Evolutionary conservation across 2,797 vertebrate genomes (phyloP).

Genomic region (Macropus fuliginosus): DNA sequence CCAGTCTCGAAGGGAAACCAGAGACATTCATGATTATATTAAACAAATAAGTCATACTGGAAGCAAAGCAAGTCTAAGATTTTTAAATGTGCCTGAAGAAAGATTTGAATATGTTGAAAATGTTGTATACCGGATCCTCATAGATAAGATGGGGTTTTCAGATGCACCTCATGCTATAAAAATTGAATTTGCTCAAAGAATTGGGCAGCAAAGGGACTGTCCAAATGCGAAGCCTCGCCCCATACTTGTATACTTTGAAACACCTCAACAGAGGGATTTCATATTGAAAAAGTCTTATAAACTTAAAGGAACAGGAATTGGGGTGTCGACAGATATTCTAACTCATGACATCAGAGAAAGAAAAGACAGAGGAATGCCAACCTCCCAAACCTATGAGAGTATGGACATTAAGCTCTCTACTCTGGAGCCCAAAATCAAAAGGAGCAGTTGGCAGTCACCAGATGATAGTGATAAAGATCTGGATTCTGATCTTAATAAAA

Average conservation of each 20-base stretch:
- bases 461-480: slow-evolving; percentile 95
- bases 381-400: slow-evolving; percentile 98
- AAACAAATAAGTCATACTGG: slow-evolving; percentile 95
- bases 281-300: slow-evolving; percentile 99
- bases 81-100: slow-evolving; percentile 97
- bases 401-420: slow-evolving; percentile 95
- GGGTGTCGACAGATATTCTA: slow-evolving; percentile 96
- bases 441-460: slow-evolving; percentile 92
- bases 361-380: slow-evolving; percentile 93
- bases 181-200: slow-evolving; percentile 96
- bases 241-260: slow-evolving; percentile 96
- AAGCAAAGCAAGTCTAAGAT: slow-evolving; percentile 94
- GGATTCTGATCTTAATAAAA: slow-evolving; percentile 92
- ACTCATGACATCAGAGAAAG: slow-evolving; percentile 92
- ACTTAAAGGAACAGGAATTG: slow-evolving; percentile 97
- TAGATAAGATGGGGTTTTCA: slow-evolving; percentile 96
- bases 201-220: slow-evolving; percentile 97
- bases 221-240: slow-evolving; percentile 97
- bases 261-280: slow-evolving; percentile 94
- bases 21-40: slow-evolving; percentile 98
- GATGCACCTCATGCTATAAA: slow-evolving; percentile 93
- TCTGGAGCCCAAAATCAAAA: slow-evolving; percentile 90
- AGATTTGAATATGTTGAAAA: slow-evolving; percentile 91
- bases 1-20: slow-evolving; percentile 97
- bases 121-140: slow-evolving; percentile 93